Evolutionary conservation across 2,888 invertebrate species (phyloP).

Genomic region (Limnephilus marmoratus): DNA sequence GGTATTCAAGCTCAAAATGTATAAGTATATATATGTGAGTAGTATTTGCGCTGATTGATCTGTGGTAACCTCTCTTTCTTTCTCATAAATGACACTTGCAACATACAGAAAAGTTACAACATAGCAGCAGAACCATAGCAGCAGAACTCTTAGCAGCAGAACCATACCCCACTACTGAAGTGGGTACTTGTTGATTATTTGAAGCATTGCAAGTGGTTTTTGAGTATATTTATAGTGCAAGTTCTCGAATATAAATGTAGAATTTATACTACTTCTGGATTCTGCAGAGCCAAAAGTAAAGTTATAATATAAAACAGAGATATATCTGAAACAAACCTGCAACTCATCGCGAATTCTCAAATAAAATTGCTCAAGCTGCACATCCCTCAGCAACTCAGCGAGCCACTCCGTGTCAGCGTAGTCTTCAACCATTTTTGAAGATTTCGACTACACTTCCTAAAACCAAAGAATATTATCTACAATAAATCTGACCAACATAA

Average conservation of each 20-base stretch:
- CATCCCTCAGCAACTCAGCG: slow-evolving; percentile 90
- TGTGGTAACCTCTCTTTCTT: neutral
- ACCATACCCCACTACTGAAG: neutral
- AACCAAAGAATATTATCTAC: neutral
- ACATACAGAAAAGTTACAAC: too few species aligned
- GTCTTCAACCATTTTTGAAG: slow-evolving; percentile 71
- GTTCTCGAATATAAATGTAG: neutral
- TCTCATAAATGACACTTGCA: too few species aligned
- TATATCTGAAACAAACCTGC: slow-evolving; percentile 78
- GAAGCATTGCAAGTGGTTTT: neutral
- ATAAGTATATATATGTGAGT: neutral
- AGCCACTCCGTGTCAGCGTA: slow-evolving; percentile 87
- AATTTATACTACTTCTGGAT: neutral
- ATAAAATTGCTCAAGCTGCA: slow-evolving; percentile 94
- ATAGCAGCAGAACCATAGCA: neutral
- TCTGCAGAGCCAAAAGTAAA: neutral
- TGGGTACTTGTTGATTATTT: neutral
- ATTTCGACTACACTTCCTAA: neutral
- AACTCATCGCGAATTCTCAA: slow-evolving; percentile 93
- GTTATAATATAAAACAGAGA: neutral
- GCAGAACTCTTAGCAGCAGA: neutral
- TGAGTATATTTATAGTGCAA: neutral
- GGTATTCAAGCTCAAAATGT: neutral
- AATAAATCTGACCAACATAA: neutral
- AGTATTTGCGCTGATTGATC: neutral